Base-by-base conservation (phyloP, 2,888 invertebrate genomes). In the Nipponacmea schrenckii region DNA sequence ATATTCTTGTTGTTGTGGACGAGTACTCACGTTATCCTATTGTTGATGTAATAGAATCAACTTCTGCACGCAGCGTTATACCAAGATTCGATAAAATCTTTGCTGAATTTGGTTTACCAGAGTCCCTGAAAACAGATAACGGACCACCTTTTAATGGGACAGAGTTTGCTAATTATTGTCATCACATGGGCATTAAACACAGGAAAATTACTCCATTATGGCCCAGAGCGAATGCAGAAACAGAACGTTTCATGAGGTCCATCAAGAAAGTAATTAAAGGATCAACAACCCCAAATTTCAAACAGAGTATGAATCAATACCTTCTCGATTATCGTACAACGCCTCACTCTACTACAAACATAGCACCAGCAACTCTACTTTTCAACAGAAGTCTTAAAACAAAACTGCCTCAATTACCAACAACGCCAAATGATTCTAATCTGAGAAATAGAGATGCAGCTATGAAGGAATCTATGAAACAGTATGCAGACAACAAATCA, bases 51-150 rank as follows among this genome's bases (percentile, higher is more conserved):
- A 7, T 74, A 0, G 17, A 50, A 0, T 69, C 67, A n/a, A 69
- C 68, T 39, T 64, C 64, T 12, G 46, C 68, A 10, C 31, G n/a
- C 4, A 63, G 46, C 7, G 65, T 73, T 17, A 75, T 73, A 15
- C 73, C 73, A 15, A 27, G 26, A 50, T 50, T 75, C 24, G 73
- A 75, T 67, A 69, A 67, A 64, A 68, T 73, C 12, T 73, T 75
- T 26, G 46, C 71, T 14, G 48, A 67, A 63, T 71, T 68, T 63
- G 69, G 70, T 2, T 50, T 74, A 0, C 74, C 74, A 1, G 45
- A 70, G 10, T 10, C 24, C 10, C 20, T 73, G 1, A 73, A 75
- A 62, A 64, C 66, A 1, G 73, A 71, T 48, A 74, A 72, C 62
- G 64, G 64, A 0, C 48, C 64, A 7, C 67, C 73, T 14, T 73